Evolutionary conservation across 2,888 invertebrate species (phyloP).

Genomic region (Agrochola circellaris): DNA sequence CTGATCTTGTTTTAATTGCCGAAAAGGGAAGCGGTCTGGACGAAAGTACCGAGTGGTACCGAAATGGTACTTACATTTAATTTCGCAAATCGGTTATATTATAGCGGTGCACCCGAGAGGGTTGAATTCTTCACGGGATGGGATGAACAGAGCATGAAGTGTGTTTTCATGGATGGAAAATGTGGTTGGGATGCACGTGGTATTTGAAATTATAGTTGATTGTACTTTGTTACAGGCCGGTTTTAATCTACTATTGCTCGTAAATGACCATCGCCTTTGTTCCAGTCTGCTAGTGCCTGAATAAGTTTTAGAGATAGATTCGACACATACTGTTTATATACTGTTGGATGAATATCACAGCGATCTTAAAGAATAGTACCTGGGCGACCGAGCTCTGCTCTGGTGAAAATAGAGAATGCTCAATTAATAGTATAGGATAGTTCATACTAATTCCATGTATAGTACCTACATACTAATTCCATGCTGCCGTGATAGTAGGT

Average conservation of each 20-base stretch:
- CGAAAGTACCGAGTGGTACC: conserved; percentile 58
- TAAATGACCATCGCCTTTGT: not conserved
- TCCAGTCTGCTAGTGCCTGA: not conserved
- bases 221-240: not conserved
- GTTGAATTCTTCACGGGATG: conserved; percentile 64
- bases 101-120: conserved; percentile 63
- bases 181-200: conserved; percentile 23
- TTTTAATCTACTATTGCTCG: not conserved
- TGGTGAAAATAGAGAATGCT: no score
- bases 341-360: not conserved
- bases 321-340: no score
- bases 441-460: no score
- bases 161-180: conserved; percentile 42
- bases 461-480: no score
- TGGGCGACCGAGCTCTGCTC: no score
- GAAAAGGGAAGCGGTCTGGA: conserved; percentile 73
- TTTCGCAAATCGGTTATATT: conserved; percentile 75
- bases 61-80: conserved; percentile 75
- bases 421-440: no score
- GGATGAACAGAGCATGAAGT: conserved; percentile 46
- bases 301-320: not conserved
- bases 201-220: conserved; percentile 7
- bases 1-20: conserved; percentile 85
- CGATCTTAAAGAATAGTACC: not conserved
- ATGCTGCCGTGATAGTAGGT: no score